Evolutionary conservation across 2,888 invertebrate species (phyloP).

Genomic region (Tiliacea citrago): DNA sequence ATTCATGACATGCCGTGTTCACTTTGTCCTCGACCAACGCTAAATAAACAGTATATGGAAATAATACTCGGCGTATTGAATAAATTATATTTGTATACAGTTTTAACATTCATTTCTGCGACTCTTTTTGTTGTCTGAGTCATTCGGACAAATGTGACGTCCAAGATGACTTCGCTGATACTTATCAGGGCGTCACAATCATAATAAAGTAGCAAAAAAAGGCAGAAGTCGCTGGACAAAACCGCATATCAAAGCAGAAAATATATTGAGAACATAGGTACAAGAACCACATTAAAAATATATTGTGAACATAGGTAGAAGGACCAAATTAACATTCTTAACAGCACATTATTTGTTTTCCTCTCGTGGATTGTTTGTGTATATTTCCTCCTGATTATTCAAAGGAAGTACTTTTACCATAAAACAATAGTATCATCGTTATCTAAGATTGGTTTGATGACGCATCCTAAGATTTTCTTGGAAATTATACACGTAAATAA

Average conservation of each 20-base stretch:
- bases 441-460: constrained; percentile 36
- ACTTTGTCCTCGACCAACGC: constrained; percentile 53
- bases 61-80: constrained; percentile 35
- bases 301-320: constrained; percentile 2
- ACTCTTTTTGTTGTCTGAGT: constrained; percentile 22
- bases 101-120: background rate
- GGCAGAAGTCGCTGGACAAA: background rate
- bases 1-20: constrained; percentile 38
- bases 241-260: background rate
- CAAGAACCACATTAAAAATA: no score
- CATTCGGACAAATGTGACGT: constrained; percentile 27
- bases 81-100: constrained; percentile 42
- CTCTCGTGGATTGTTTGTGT: constrained; percentile 23
- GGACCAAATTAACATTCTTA: constrained; percentile 22
- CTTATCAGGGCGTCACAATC: constrained; percentile 22
- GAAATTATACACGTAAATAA: constrained; percentile 27
- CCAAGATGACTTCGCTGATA: constrained; percentile 24
- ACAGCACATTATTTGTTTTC: constrained; percentile 34
- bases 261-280: constrained; percentile 9
- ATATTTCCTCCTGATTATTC: constrained; percentile 12
- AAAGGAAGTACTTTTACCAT: constrained; percentile 34
- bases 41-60: constrained; percentile 48
- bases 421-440: constrained; percentile 28
- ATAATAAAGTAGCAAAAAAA: constrained; percentile 9
- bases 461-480: constrained; percentile 27